These are phyloP conservation scores for Sebastes cheni DNA, from an alignment of 2,797 vertebrate species.

Conservation along the genomic window DNA sequence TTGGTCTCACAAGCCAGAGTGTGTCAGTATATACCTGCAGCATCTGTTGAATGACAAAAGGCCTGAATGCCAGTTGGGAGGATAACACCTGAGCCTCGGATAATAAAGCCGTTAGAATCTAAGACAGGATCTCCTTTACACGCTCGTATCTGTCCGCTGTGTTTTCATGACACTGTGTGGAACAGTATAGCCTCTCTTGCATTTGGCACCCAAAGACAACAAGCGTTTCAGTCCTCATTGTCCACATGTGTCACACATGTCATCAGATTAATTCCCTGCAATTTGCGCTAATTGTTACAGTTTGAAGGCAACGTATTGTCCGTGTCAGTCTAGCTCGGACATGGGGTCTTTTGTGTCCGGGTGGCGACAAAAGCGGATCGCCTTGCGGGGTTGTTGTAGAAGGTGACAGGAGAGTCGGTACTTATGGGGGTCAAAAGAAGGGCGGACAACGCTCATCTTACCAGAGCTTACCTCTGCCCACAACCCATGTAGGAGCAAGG, in stretches of 20 bases:
- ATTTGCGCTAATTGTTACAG: slow-evolving; percentile 52
- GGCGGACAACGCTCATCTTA: slow-evolving; percentile 60
- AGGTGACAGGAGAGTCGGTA: slow-evolving; percentile 42
- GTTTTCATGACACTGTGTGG: slow-evolving; percentile 11
- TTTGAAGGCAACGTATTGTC: slow-evolving; percentile 33
- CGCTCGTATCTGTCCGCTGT: neutral
- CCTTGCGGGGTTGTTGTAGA: slow-evolving; percentile 37
- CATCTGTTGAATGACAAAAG: neutral
- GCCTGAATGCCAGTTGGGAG: neutral
- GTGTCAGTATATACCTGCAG: slow-evolving; percentile 35
- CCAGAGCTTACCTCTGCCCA: slow-evolving; percentile 28
- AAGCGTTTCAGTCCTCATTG: slow-evolving; percentile 26
- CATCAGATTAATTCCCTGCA: slow-evolving; percentile 34
- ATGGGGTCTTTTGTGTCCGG: slow-evolving; percentile 37
- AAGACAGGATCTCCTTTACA: slow-evolving; percentile 16
- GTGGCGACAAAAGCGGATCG: slow-evolving; percentile 54
- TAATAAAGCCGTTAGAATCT: slow-evolving; percentile 17
- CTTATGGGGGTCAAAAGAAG: slow-evolving; percentile 43
- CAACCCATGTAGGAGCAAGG: slow-evolving; percentile 8
- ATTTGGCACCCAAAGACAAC: slow-evolving; percentile 34
- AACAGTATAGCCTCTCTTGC: slow-evolving; percentile 23
- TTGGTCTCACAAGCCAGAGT: slow-evolving; percentile 4
- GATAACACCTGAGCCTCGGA: slow-evolving; percentile 37
- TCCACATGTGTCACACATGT: slow-evolving; percentile 29
- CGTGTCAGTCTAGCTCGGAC: slow-evolving; percentile 13